Evolutionary conservation across 2,113 vertebrate species (phyloP).

Genomic region (Actinemys pallida): DNA sequence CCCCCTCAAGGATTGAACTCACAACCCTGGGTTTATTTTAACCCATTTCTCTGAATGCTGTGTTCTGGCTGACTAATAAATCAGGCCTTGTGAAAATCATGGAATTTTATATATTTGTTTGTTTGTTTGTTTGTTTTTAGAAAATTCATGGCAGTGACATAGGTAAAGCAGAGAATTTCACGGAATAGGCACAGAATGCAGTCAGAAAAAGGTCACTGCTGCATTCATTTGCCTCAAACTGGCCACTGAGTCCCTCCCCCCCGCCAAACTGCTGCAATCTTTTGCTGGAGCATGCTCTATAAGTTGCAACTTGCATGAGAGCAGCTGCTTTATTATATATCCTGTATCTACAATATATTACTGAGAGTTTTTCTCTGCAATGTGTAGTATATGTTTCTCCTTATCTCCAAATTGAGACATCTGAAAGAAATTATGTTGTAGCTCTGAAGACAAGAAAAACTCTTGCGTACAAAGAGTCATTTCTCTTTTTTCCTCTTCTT

Average conservation of each 20-base stretch:
- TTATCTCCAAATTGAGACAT: background rate
- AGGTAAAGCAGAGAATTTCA: background rate
- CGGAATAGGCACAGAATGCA: background rate
- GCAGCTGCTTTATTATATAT: background rate
- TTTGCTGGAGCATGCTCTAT: background rate
- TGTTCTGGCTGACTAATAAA: background rate
- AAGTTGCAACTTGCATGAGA: background rate
- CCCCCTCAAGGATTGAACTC: too few relatives aligned
- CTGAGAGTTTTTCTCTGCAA: background rate
- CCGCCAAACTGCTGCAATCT: background rate
- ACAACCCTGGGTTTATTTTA: background rate
- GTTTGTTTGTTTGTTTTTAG: background rate
- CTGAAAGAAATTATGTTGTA: background rate
- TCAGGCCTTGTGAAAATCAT: background rate
- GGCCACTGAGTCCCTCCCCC: too few relatives aligned
- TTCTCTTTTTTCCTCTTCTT: rapidly evolving
- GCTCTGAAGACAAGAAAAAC: background rate
- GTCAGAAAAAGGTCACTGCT: background rate
- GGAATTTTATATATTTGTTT: background rate
- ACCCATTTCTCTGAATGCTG: background rate
- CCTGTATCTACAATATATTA: background rate
- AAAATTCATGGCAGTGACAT: background rate
- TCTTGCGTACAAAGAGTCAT: rapidly evolving
- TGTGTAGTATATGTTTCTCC: background rate
- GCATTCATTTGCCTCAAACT: background rate